A percentile compares a stretch with the other conserved stretches of the same genome.
phyloP scores from a whole-genome alignment of 1,140 invertebrate species.

The Cyrtorhinus lividipennis region DNA sequence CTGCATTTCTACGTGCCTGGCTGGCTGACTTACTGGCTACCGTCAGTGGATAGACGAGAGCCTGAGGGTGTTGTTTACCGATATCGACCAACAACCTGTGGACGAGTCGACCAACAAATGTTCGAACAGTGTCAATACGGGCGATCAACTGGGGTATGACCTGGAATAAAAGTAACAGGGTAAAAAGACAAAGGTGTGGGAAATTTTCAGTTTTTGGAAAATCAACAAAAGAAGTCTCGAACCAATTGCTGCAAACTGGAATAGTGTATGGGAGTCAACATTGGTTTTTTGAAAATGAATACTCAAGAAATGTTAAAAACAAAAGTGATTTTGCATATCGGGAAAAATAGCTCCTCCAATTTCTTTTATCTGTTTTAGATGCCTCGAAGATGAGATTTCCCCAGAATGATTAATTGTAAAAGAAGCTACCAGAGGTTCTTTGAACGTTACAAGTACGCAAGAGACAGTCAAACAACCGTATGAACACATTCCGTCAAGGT shows the following conservation, averaged over 20 bases:
- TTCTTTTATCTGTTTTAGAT: too few relatives aligned
- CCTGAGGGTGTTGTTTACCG: slow-evolving; percentile 77
- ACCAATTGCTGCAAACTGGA: too few relatives aligned
- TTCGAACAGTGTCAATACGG: slow-evolving; percentile 83
- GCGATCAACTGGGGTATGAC: slow-evolving; percentile 98
- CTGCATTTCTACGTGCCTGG: slow-evolving; percentile 68
- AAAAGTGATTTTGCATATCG: too few relatives aligned
- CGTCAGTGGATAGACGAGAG: slow-evolving; percentile 91
- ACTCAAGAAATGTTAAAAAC: too few relatives aligned
- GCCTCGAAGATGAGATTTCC: too few relatives aligned
- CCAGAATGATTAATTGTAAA: background rate
- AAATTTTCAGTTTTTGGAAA: too few relatives aligned
- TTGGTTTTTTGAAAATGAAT: too few relatives aligned
- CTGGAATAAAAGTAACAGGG: slow-evolving; percentile 47
- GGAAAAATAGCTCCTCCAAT: background rate
- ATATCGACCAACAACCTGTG: slow-evolving; percentile 89
- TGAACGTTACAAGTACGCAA: background rate
- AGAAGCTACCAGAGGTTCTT: background rate
- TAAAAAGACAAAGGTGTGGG: background rate
- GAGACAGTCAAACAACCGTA: too few relatives aligned
- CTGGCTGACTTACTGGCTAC: slow-evolving; percentile 94
- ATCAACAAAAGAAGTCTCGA: too few relatives aligned
- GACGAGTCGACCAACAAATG: slow-evolving; percentile 75
- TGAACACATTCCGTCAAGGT: too few relatives aligned
- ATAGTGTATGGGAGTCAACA: too few relatives aligned